A percentile compares a stretch with the other conserved stretches of the same genome.
Conservation (phyloP, 2,797 vertebrate species). For the Phrynocephalus forsythii region DNA sequence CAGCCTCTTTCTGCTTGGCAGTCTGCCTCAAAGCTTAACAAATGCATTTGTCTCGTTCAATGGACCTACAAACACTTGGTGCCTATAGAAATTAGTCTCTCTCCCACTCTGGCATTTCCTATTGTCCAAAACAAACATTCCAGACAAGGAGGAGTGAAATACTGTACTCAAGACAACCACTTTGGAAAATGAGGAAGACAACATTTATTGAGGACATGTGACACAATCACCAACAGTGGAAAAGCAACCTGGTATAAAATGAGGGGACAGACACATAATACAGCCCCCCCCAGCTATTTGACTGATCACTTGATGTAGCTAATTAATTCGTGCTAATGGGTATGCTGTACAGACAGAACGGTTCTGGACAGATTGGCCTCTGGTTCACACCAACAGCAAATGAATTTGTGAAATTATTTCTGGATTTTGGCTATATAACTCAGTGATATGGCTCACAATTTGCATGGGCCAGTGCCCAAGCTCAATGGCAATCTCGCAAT, state of each 20-base stretch:
- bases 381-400: slow-evolving; percentile 4
- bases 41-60: slow-evolving; percentile 29
- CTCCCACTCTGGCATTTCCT: background rate
- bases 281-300: background rate
- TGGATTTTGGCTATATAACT: background rate
- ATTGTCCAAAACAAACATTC: slow-evolving; percentile 32
- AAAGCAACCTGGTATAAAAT: background rate
- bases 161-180: background rate
- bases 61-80: slow-evolving; percentile 1
- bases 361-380: background rate
- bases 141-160: slow-evolving; percentile 16
- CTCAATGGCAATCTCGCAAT: background rate
- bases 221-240: background rate
- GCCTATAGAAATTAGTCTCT: background rate
- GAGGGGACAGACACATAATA: background rate
- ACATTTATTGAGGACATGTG: slow-evolving; percentile 1
- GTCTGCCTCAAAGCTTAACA: slow-evolving; percentile 28
- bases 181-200: background rate
- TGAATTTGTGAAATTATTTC: background rate
- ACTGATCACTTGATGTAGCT: background rate
- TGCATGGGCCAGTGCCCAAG: background rate
- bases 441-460: background rate
- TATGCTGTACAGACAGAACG: background rate
- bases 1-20: slow-evolving; percentile 10
- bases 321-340: background rate